Base-by-base conservation (phyloP, 2,113 vertebrate species). In the Nerophis ophidion region DNA sequence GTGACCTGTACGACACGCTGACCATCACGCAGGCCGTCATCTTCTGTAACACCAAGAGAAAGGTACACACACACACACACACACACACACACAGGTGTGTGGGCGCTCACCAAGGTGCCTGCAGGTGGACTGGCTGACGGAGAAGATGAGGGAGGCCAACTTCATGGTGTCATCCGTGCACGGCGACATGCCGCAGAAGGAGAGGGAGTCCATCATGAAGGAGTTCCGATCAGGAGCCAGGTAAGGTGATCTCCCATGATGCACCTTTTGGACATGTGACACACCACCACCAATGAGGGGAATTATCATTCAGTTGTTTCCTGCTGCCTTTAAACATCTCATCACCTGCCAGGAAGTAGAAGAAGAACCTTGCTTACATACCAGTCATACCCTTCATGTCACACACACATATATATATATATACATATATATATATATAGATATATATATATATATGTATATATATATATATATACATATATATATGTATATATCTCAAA, bases 111-210 rank as follows among this genome's bases (percentile, higher is more conserved):
- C 33, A 65, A 26, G 40, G 1, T 56, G 33, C 60, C 36, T 61
- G 15, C 68, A 99, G 97, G 97, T 99, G 2, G 97, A 99, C 86
- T 99, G 97, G 97, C 91, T 99, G 65, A 99, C 97, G 0, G 97
- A 99, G 86, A 99, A 99, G 76, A 99, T 99, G 97, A 84, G 96
- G 34, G 97, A 99, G 75, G 97, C 97, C 7, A 99, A 99, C 76
- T 99, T 99, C 88, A 99, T 96, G 0, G 97, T 99, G 47, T 98
- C 97, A 0, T 98, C 96, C 1, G 98, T 99, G 97, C 97, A 99
- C 0, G 97, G 97, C 62, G 97, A 99, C 89, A 98, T 99, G 97
- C 97, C 97, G 0, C 97, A 99, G 74, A 99, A 99, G 57, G 97
- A 99, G 76, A 88, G 97, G 0, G 97, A 99, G 78, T 96, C 95